Evolutionary conservation across 2,113 vertebrate genomes (phyloP).

Genomic region (Pollimyrus isidori): DNA sequence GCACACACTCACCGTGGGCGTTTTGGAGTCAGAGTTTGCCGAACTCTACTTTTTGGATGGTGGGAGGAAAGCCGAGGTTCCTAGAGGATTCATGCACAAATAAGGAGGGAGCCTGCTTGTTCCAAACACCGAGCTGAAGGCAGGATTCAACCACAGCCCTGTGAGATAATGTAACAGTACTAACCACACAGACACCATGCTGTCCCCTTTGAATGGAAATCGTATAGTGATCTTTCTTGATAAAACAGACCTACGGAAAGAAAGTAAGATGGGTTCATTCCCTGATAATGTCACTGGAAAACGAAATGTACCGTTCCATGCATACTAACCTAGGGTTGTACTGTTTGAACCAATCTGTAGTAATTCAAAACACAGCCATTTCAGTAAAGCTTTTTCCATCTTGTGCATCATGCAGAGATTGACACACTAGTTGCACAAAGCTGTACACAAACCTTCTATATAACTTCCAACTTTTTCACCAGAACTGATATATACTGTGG

Average conservation of each 20-base stretch:
- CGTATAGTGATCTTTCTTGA: not conserved
- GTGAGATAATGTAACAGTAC: not conserved
- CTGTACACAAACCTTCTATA: not conserved
- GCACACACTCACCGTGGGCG: not conserved
- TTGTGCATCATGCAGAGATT: not conserved
- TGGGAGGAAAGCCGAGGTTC: not conserved
- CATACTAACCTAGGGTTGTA: not conserved
- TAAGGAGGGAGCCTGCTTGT: not conserved
- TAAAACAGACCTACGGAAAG: not conserved
- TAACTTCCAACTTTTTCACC: not conserved
- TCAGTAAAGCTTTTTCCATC: not conserved
- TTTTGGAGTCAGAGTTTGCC: not conserved
- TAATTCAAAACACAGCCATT: not conserved
- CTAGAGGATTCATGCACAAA: not conserved
- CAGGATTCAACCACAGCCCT: not conserved
- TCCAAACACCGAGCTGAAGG: not conserved
- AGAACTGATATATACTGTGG: not conserved
- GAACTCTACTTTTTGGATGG: not conserved
- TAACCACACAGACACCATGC: not conserved
- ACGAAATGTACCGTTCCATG: not conserved
- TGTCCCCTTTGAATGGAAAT: not conserved
- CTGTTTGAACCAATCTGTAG: not conserved
- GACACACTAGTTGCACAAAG: not conserved
- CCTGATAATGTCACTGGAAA: not conserved
- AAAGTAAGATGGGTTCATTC: not conserved